Evolutionary conservation across 2,797 vertebrate genomes (phyloP).

Genomic region (Sylvilagus floridanus): DNA sequence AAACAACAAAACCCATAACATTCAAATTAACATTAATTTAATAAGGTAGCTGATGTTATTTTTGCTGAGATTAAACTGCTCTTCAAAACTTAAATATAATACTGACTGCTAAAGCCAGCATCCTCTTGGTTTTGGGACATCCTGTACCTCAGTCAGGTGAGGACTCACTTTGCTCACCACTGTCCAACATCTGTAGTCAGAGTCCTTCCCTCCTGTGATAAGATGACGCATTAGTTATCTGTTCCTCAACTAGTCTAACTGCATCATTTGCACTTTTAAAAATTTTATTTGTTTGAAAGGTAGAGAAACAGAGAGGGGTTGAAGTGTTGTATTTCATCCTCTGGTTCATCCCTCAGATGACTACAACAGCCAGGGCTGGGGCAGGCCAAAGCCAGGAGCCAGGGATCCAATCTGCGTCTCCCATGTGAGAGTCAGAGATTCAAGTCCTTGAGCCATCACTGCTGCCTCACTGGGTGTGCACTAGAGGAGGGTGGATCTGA

Average conservation of each 20-base stretch:
- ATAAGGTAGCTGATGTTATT: background rate
- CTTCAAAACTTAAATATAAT: slow-evolving; percentile 23
- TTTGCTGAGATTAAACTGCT: slow-evolving; percentile 14
- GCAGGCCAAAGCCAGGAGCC: too few species aligned
- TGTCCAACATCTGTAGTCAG: rapidly evolving
- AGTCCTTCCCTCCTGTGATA: background rate
- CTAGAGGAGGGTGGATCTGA: too few species aligned
- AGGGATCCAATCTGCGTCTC: too few species aligned
- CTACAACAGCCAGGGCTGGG: too few species aligned
- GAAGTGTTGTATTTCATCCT: too few species aligned
- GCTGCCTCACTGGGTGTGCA: too few species aligned
- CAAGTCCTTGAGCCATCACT: too few species aligned
- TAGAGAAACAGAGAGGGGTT: too few species aligned
- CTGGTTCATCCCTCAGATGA: too few species aligned
- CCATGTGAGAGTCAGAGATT: too few species aligned
- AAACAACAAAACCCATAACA: slow-evolving; percentile 60
- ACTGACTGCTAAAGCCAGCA: background rate
- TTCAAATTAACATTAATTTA: slow-evolving; percentile 52
- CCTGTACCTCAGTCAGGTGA: rapidly evolving
- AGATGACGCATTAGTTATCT: too few species aligned
- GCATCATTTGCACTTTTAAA: background rate
- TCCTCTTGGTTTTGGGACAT: background rate
- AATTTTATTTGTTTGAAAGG: too few species aligned
- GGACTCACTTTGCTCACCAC: background rate
- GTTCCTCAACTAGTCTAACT: background rate